These are phyloP conservation scores for Nymphalis io DNA, from an alignment of 1,140 invertebrate species.

Conservation along the genomic window DNA sequence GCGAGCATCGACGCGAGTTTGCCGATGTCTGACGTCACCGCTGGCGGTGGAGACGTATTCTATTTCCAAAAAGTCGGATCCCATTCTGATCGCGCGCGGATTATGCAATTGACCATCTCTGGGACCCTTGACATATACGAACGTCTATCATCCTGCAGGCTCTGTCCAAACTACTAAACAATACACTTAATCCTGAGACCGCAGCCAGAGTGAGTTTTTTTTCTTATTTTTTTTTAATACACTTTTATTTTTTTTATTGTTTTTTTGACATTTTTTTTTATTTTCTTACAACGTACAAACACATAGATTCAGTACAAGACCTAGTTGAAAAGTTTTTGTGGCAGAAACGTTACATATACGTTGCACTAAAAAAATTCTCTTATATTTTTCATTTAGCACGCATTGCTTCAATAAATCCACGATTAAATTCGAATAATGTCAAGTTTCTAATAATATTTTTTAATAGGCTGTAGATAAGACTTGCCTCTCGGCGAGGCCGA, in stretches of 20 bases:
- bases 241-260: constrained; percentile 18
- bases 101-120: too few relatives aligned
- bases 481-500: constrained; percentile 95
- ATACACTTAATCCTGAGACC: constrained; percentile 68
- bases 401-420: too few relatives aligned
- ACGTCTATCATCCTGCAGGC: constrained; percentile 49
- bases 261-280: constrained; percentile 20
- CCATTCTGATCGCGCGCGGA: too few relatives aligned
- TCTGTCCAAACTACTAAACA: constrained; percentile 72
- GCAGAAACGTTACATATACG: too few relatives aligned
- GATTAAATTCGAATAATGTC: too few relatives aligned
- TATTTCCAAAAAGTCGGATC: too few relatives aligned
- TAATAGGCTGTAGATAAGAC: constrained; percentile 94
- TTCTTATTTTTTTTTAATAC: constrained; percentile 40
- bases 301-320: background rate
- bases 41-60: too few relatives aligned
- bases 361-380: too few relatives aligned
- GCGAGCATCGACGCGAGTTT: too few relatives aligned
- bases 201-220: constrained; percentile 69
- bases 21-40: too few relatives aligned
- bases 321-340: too few relatives aligned
- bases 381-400: too few relatives aligned
- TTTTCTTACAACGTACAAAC: background rate
- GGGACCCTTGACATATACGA: background rate
- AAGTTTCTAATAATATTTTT: background rate